Evolutionary conservation across 1,140 invertebrate genomes (phyloP).

Genomic region (Tetraneura akinire): DNA sequence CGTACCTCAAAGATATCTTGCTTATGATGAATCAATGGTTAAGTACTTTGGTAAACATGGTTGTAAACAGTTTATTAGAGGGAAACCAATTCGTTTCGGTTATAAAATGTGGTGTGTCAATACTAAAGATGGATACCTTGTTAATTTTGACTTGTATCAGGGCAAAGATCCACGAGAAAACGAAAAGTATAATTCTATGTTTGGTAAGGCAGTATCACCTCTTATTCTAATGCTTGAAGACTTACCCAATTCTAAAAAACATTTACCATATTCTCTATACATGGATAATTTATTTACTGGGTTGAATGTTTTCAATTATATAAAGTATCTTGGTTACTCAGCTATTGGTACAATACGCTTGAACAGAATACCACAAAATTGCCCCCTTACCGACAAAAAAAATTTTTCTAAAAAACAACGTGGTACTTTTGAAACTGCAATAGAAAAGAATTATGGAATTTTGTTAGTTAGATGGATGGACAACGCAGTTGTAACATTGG

Average conservation of each 20-base stretch:
- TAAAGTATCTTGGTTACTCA: not conserved
- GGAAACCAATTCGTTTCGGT: slow-evolving; percentile 61
- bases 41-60: slow-evolving; percentile 61
- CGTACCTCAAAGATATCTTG: slow-evolving; percentile 56
- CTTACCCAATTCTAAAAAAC: slow-evolving; percentile 16
- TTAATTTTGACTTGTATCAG: slow-evolving; percentile 48
- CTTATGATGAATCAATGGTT: slow-evolving; percentile 62
- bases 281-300: slow-evolving; percentile 46
- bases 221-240: slow-evolving; percentile 17
- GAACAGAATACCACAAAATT: not conserved
- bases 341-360: no score
- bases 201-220: slow-evolving; percentile 24
- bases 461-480: slow-evolving; percentile 10
- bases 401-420: not conserved
- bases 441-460: not conserved
- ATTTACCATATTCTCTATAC: slow-evolving; percentile 24
- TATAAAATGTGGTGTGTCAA: slow-evolving; percentile 59
- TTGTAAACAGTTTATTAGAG: slow-evolving; percentile 60
- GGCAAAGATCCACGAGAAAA: not conserved
- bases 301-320: not conserved
- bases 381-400: not conserved
- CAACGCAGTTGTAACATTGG: slow-evolving; percentile 16
- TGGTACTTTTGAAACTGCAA: no score
- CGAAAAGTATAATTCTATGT: slow-evolving; percentile 1
- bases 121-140: slow-evolving; percentile 40